Conservation (phyloP, 2,797 vertebrate genomes). For the Pangasius macronema region DNA sequence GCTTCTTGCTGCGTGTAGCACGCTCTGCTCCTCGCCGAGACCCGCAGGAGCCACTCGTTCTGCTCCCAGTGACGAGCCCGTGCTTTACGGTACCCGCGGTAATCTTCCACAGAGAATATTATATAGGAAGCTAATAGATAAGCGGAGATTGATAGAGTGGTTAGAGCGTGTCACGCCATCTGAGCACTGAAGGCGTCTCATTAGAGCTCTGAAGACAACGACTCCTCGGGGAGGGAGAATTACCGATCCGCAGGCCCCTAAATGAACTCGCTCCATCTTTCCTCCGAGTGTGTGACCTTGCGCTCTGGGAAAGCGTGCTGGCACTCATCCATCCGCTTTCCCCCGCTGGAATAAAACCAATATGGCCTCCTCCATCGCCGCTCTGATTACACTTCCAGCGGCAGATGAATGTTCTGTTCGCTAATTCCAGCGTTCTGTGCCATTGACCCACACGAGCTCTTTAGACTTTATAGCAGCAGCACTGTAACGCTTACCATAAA, state of each 20-base stretch:
- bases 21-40: not conserved
- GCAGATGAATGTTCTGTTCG: slow-evolving; percentile 60
- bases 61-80: not conserved
- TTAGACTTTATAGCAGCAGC: slow-evolving; percentile 9
- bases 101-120: slow-evolving; percentile 47
- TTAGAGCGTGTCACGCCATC: slow-evolving; percentile 23
- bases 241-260: slow-evolving; percentile 51
- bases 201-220: slow-evolving; percentile 47
- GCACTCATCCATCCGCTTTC: slow-evolving; percentile 51
- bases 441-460: slow-evolving; percentile 9
- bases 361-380: slow-evolving; percentile 42
- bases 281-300: slow-evolving; percentile 56
- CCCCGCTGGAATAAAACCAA: slow-evolving; percentile 55
- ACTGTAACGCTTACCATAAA: not conserved
- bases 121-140: slow-evolving; percentile 49
- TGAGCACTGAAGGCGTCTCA: slow-evolving; percentile 49
- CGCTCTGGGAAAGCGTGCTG: slow-evolving; percentile 50
- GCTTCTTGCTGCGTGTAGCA: not conserved
- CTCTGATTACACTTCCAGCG: slow-evolving; percentile 65
- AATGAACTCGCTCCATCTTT: slow-evolving; percentile 61
- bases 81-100: slow-evolving; percentile 24
- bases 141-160: slow-evolving; percentile 45
- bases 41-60: slow-evolving; percentile 13
- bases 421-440: slow-evolving; percentile 21
- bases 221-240: slow-evolving; percentile 47